Conservation (phyloP, 2,797 vertebrate genomes). For the Tokudaia muenninki region DNA sequence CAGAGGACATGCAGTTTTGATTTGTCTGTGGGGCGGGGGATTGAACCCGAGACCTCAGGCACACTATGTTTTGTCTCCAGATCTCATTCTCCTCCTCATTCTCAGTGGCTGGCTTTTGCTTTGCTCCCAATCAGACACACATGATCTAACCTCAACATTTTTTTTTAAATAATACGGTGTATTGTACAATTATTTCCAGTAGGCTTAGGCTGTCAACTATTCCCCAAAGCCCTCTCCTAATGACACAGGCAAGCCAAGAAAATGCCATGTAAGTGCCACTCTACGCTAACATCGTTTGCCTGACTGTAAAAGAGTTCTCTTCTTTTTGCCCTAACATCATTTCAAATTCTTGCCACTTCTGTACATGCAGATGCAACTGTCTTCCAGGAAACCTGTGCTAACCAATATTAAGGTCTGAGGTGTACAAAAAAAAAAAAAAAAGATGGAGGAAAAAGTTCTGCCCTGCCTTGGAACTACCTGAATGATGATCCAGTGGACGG, state of each 20-base stretch:
- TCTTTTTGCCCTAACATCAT: background rate
- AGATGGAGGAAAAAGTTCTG: background rate
- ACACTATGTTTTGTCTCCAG: background rate
- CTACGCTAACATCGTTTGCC: background rate
- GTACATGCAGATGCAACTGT: background rate
- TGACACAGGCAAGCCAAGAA: background rate
- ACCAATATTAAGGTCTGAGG: background rate
- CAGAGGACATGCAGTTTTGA: background rate
- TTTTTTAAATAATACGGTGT: conserved; percentile 25
- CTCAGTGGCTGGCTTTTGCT: conserved; percentile 37
- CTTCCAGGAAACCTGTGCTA: conserved; percentile 3
- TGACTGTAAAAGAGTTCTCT: background rate
- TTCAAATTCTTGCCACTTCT: background rate
- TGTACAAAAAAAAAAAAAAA: background rate
- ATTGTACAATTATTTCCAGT: conserved; percentile 17
- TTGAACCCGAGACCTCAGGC: background rate
- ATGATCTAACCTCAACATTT: background rate
- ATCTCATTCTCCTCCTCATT: conserved; percentile 31
- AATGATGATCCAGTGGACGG: background rate
- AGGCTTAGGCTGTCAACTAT: background rate
- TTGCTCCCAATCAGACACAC: background rate
- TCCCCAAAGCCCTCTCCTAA: conserved; percentile 8
- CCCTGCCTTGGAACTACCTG: background rate
- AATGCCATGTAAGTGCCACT: background rate
- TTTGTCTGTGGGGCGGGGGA: background rate